Evolutionary conservation across 2,888 invertebrate species (phyloP), one percentile per base, ranked within the genome.

Genomic region (Teleogryllus oceanicus): DNA sequence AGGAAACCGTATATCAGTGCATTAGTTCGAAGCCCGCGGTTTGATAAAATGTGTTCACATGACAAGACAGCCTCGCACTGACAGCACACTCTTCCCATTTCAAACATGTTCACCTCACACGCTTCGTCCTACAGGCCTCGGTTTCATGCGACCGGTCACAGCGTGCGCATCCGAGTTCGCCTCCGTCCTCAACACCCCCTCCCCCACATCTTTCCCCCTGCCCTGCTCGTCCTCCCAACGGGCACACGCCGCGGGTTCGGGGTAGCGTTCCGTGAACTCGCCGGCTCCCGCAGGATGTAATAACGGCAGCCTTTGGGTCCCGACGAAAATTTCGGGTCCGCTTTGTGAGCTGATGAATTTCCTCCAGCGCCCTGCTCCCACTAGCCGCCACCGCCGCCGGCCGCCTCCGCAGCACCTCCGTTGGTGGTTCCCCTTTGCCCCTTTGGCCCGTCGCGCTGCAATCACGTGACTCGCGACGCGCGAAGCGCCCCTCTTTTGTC

Each of bases 311-410:
- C 62, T 62, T 62, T 62, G 62, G 62, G 13, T n/a, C 16, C 62
- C 16, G n/a, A n/a, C n/a, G n/a, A 62, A 62, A 62, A 18, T 62
- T 62, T n/a, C 16, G 62, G 37, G 37, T 37, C 13, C 62, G 62
- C 62, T 62, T 62, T 62, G 62, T 62, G n/a, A 62, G 62, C 62
- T 62, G 62, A 62, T 62, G 62, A 62, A 62, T 62, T 62, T 62
- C 62, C 62, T 62, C 13, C 16, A 8, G 62, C 62, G 62, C 62
- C n/a, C 16, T 37, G 62, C 13, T n/a, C 62, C n/a, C 62, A n/a
- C 62, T n/a, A 62, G 37, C 62, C n/a, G 62, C 62, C n/a, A 12
- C 8, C 62, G 13, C 16, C n/a, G 62, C 62, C 62, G 62, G 62
- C 62, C 62, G 13, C 62, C n/a, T 62, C 62, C 62, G n/a, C 62